These are phyloP conservation scores for Corapipo altera DNA, from an alignment of 2,113 vertebrate species.

Conservation along the genomic window DNA sequence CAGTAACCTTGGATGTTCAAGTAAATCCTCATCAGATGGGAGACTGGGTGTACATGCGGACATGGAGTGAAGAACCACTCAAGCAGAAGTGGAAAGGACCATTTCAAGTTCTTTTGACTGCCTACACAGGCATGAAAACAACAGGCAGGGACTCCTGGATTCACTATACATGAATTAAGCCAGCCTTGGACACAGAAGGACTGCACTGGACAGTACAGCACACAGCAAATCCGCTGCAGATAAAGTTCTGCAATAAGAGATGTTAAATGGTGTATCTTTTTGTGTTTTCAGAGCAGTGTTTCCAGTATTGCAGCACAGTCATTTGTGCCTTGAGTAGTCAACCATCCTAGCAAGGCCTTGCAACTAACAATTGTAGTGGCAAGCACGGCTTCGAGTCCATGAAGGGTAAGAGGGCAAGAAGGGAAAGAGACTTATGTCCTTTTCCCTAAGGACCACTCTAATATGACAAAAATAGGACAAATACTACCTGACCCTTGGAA, in stretches of 20 bases:
- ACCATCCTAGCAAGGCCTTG: not conserved
- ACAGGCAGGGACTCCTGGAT: not conserved
- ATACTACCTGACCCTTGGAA: not conserved
- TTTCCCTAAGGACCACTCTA: not conserved
- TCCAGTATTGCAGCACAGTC: not conserved
- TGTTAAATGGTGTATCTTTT: not conserved
- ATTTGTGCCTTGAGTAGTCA: not conserved
- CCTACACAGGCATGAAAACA: too few species aligned
- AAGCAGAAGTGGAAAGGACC: not conserved
- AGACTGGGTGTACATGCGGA: rapidly evolving
- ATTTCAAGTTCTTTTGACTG: not conserved
- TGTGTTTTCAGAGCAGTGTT: not conserved
- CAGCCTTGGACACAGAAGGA: not conserved
- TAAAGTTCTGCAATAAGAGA: not conserved
- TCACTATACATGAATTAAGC: not conserved
- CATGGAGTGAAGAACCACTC: not conserved
- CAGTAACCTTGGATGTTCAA: not conserved
- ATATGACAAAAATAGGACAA: not conserved
- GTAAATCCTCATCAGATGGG: not conserved
- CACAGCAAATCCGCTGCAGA: not conserved
- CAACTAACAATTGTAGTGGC: not conserved
- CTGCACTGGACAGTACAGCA: not conserved
- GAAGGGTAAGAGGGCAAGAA: not conserved
- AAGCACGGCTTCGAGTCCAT: not conserved
- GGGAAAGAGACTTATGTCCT: not conserved